Evolutionary conservation across 2,113 vertebrate species (phyloP).

Genomic region (Gorsachius goisagi): DNA sequence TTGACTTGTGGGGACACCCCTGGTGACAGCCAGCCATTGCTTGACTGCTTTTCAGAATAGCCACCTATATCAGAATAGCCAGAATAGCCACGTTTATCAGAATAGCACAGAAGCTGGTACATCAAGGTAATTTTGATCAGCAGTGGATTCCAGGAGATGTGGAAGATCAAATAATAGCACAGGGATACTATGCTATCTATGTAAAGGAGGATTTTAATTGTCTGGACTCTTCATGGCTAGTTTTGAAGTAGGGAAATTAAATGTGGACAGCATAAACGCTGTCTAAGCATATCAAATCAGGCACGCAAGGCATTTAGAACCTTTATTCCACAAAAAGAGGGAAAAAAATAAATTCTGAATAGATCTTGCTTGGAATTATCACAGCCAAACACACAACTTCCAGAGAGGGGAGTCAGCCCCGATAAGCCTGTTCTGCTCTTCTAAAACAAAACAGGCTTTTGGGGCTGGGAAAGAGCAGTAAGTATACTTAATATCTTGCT

Average conservation of each 20-base stretch:
- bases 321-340: neutral
- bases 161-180: neutral
- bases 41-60: neutral
- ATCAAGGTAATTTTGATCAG: neutral
- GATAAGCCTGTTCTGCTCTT: neutral
- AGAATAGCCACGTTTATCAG: neutral
- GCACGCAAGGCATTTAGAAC: neutral
- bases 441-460: neutral
- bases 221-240: neutral
- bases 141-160: neutral
- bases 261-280: neutral
- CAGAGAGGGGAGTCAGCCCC: neutral
- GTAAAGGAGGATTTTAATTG: neutral
- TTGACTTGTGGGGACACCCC: neutral
- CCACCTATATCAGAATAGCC: neutral
- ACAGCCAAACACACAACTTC: neutral
- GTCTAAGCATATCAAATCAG: neutral
- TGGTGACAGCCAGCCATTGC: neutral
- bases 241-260: neutral
- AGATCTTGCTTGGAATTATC: neutral
- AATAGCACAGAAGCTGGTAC: neutral
- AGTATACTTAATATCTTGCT: neutral
- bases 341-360: neutral
- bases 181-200: neutral
- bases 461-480: conserved; percentile 11